Conservation (phyloP, 2,113 vertebrate species). For the Nestor notabilis region DNA sequence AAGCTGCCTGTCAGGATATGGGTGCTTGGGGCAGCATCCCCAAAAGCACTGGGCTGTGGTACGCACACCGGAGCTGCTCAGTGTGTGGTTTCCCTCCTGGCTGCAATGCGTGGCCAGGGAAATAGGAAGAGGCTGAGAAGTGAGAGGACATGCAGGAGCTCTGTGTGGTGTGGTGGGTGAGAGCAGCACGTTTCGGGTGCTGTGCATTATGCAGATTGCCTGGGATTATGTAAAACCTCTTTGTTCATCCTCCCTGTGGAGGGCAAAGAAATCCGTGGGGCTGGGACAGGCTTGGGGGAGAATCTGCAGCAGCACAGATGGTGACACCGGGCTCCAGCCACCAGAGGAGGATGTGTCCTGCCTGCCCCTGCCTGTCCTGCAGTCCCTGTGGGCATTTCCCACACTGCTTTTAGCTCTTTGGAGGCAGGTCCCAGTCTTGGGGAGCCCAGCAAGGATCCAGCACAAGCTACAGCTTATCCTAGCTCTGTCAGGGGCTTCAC, state of each 20-base stretch:
- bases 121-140: background rate
- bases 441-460: background rate
- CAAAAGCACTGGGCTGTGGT: background rate
- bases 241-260: background rate
- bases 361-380: background rate
- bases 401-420: background rate
- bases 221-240: conserved; percentile 19
- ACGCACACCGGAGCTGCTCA: background rate
- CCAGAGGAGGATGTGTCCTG: rapidly evolving
- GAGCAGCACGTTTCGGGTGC: background rate
- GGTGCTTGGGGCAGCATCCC: background rate
- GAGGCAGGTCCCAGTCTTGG: background rate
- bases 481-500: background rate
- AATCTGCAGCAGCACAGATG: background rate
- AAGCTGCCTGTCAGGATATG: background rate
- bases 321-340: background rate
- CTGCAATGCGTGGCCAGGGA: background rate
- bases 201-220: background rate
- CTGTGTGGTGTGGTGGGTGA: rapidly evolving
- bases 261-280: background rate
- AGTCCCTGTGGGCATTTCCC: background rate
- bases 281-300: background rate
- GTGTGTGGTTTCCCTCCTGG: rapidly evolving
- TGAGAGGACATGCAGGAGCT: background rate
- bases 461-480: background rate